A percentile compares a stretch with the other conserved stretches of the same genome.
These are phyloP conservation scores for Epirrhoe alternata DNA, from an alignment of 2,888 invertebrate species.

Conservation along the genomic window DNA sequence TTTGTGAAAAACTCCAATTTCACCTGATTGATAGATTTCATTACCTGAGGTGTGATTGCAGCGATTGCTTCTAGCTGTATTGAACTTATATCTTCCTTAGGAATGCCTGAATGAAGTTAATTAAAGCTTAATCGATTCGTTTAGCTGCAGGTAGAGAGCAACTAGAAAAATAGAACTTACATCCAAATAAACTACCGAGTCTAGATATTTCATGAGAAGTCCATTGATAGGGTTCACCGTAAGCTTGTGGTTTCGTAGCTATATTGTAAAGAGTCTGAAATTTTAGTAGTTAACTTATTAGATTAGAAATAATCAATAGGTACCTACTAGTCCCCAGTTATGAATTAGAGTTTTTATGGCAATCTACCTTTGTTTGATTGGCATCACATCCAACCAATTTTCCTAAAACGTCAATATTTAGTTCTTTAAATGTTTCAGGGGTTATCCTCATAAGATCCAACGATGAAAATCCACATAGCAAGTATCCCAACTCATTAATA, in stretches of 20 bases:
- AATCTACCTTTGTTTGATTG: slow-evolving; percentile 65
- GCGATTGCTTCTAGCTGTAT: slow-evolving; percentile 72
- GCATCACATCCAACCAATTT: slow-evolving; percentile 63
- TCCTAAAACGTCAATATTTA: slow-evolving; percentile 61
- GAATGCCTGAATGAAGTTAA: slow-evolving; percentile 58
- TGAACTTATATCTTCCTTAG: slow-evolving; percentile 66
- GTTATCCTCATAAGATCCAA: slow-evolving; percentile 64
- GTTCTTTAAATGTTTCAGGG: slow-evolving; percentile 63
- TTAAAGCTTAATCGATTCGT: neutral
- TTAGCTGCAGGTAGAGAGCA: neutral
- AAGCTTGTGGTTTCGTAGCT: slow-evolving; percentile 68
- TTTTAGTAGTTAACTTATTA: neutral
- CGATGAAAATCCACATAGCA: slow-evolving; percentile 75
- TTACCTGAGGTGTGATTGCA: slow-evolving; percentile 63
- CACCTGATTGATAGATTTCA: slow-evolving; percentile 64
- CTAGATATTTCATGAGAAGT: slow-evolving; percentile 71
- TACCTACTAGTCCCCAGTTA: too few relatives aligned
- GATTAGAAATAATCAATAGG: neutral
- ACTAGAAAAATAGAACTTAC: slow-evolving; percentile 53
- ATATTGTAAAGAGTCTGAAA: slow-evolving; percentile 72
- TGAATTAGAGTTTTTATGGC: too few relatives aligned
- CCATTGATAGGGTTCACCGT: slow-evolving; percentile 74
- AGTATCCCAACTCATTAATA: slow-evolving; percentile 71
- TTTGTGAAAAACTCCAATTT: slow-evolving; percentile 72
- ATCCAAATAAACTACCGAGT: slow-evolving; percentile 62